These are phyloP conservation scores for Calliopum simillimum DNA, from an alignment of 2,888 invertebrate genomes.

Conservation along the genomic window DNA sequence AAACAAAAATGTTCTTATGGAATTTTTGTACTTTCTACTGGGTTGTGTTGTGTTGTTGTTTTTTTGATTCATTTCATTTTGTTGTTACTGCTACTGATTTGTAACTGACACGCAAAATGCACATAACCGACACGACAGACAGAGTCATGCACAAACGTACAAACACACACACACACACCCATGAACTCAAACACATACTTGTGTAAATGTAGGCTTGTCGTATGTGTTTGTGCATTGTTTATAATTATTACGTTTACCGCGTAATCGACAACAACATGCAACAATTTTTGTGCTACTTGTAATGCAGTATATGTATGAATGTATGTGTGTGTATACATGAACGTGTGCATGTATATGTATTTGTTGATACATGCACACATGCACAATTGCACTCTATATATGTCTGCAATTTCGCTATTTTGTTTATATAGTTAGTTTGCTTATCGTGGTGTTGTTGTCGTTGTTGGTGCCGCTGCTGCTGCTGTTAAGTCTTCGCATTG, in stretches of 20 bases:
- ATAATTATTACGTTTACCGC: constrained; percentile 1
- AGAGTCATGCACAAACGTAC: background rate
- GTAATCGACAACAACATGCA: constrained; percentile 30
- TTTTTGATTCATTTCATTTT: background rate
- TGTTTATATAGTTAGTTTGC: background rate
- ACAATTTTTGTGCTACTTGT: background rate
- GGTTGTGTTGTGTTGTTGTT: background rate
- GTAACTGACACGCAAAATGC: constrained; percentile 24
- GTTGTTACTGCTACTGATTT: constrained; percentile 10
- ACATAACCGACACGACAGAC: constrained; percentile 18
- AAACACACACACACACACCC: background rate
- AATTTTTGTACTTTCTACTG: too few relatives aligned
- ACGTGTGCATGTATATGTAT: background rate
- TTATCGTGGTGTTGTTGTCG: background rate
- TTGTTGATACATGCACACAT: background rate
- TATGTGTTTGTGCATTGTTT: background rate
- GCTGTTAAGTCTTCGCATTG: background rate
- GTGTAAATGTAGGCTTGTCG: background rate
- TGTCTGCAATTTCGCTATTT: background rate
- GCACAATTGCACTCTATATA: background rate
- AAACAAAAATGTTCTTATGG: too few relatives aligned
- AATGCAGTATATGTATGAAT: too few relatives aligned
- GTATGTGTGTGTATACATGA: background rate
- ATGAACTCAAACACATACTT: background rate
- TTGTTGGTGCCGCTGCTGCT: background rate